Base-by-base conservation (phyloP, 2,888 invertebrate genomes). In the Pterobdella sp. region DNA sequence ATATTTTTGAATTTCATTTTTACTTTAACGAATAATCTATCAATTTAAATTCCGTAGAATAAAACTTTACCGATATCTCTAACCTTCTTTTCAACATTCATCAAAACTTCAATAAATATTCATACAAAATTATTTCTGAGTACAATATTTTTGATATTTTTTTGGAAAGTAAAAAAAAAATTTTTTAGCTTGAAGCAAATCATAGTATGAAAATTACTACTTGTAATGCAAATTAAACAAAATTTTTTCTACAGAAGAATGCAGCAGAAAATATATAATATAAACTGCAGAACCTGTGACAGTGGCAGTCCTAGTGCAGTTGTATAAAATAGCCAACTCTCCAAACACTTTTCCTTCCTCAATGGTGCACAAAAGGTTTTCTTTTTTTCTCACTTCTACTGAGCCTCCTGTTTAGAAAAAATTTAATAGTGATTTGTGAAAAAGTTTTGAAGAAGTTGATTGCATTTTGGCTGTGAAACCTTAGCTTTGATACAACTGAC, bases 231-330 rank as follows among this genome's bases (percentile, higher is more conserved):
- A 52, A 52, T 22, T 18, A 22, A 14, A 52, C 14, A 14, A 52
- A 22, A 18, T 18, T 18, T 22, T 18, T 14, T 22, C 14, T 14
- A 14, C 14, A 22, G 18, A 52, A 22, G 18, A 52, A 52, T 22
- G 22, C 18, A 14, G 22, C 18, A 14, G 22, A 22, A 14, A 52
- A 22, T 22, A 52, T 14, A 14, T 18, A 22, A 14, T 18, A 22
- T 52, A 22, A 22, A 18, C 18, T 14, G 14, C 18, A 22, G 18
- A n/a, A 86, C 86, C 85, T 84, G 84, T 85, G 80, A 98, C 95
- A 72, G 95, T 94, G 73, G 98, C 98, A 49, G 98, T 98, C 80
- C 98, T 87, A 82, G 96, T 95, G 86, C 97, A 98, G 85, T 98
- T 97, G 88, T 98, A 98, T 60, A 98, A 88, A 81, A 98, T 97